phyloP scores from a whole-genome alignment of 2,888 invertebrate genomes.

The Autographa gamma region DNA sequence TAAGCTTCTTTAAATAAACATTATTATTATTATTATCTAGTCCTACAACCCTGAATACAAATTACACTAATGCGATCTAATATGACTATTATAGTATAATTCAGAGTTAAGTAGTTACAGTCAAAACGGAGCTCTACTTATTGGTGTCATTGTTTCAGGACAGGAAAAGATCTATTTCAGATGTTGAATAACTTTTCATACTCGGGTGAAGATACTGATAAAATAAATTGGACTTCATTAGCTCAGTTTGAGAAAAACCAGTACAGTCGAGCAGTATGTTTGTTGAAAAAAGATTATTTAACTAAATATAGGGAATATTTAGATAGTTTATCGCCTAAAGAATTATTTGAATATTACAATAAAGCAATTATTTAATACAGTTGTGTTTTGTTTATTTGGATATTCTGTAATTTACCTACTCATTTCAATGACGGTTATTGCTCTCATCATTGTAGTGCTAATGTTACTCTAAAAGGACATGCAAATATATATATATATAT shows the following conservation, averaged over 20 bases:
- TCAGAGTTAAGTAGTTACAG: too few relatives aligned
- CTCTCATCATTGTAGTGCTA: too few relatives aligned
- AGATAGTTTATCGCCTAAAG: constrained; percentile 71
- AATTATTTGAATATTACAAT: constrained; percentile 75
- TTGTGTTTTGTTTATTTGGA: constrained; percentile 2
- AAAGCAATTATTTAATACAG: constrained; percentile 50
- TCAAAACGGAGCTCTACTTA: too few relatives aligned
- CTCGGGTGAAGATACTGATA: constrained; percentile 47
- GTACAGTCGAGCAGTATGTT: constrained; percentile 69
- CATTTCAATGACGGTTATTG: too few relatives aligned
- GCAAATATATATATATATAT: too few relatives aligned
- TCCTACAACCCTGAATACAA: too few relatives aligned
- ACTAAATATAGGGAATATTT: constrained; percentile 75
- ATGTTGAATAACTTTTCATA: constrained; percentile 55
- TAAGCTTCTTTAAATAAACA: too few relatives aligned
- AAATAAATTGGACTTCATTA: constrained; percentile 65
- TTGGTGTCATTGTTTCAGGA: constrained; percentile 62
- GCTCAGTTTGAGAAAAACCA: constrained; percentile 62
- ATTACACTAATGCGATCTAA: too few relatives aligned
- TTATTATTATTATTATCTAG: too few relatives aligned
- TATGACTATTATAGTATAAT: too few relatives aligned
- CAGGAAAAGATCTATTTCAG: constrained; percentile 73
- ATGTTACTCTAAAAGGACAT: too few relatives aligned
- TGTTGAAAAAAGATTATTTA: constrained; percentile 77
- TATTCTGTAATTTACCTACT: too few relatives aligned